Evolutionary conservation across 2,888 invertebrate species (phyloP), one percentile per base, ranked within the genome.

Genomic region (Philhelius pedissequus): DNA sequence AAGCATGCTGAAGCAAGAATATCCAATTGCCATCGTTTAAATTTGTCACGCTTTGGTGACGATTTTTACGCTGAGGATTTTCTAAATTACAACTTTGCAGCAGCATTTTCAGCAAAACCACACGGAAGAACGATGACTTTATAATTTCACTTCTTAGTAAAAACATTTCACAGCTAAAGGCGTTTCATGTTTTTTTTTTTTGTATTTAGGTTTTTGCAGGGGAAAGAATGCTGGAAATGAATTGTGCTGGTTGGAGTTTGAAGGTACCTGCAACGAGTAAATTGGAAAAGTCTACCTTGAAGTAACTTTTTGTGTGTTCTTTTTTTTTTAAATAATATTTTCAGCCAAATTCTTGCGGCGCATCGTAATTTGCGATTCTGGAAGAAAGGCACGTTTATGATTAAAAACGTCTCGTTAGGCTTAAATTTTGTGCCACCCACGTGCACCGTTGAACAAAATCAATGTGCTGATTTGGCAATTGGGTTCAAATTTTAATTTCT

Each of bases 11-110:
- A 6, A 43, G n/a, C 6, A 73, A 35, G 38, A 64, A 73, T 22
- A 62, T 75, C 70, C 74, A 84, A 84, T 84, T 84, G 83, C 79
- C 83, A 84, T 79, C 79, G 54, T 84, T 84, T 84, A 84, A 79
- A 84, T 74, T 84, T 79, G 79, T 84, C 83, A 84, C 83, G 83
- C 79, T 83, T 74, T 77, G 52, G 71, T 82, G 68, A 68, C 52
- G 73, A 48, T 78, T 74, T 74, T 73, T 73, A 73, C 68, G 68
- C 54, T 73, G 64, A 66, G 74, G 52, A 83, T 78, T 83, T 83
- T 62, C 45, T 73, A 74, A 74, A 83, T 83, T 64, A 66, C 64
- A 56, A 79, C 69, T 64, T 74, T 71, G 54, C 62, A 25, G 22
- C 18, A 32, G 25, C 50, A 43, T 58, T 48, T 64, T 64, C 38